phyloP scores from a whole-genome alignment of 2,113 vertebrate genomes.

The Varanus salvator region DNA sequence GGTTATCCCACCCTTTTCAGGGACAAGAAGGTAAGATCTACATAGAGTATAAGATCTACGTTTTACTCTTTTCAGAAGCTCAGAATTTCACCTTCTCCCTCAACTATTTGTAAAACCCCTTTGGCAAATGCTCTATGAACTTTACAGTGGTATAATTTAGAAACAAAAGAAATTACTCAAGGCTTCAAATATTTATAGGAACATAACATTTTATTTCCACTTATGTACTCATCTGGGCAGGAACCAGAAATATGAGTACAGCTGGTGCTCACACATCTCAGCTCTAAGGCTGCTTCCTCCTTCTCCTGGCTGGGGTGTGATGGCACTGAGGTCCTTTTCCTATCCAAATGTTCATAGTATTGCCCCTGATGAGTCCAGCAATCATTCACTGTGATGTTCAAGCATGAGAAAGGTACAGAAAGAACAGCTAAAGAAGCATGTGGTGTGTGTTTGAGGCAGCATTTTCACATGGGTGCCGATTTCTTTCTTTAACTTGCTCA shows the following conservation, averaged over 20 bases:
- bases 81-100: constrained; percentile 29
- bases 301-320: no score
- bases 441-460: no score
- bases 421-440: no score
- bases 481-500: no score
- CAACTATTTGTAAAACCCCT: constrained; percentile 20
- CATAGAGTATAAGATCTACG: background rate
- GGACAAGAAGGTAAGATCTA: constrained; percentile 45
- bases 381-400: no score
- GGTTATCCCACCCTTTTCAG: constrained; percentile 56
- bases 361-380: no score
- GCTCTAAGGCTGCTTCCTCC: background rate
- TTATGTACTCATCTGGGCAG: background rate
- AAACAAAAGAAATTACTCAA: background rate
- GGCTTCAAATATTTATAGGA: constrained; percentile 16
- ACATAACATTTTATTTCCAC: background rate
- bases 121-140: constrained; percentile 34
- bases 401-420: no score
- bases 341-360: no score
- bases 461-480: no score
- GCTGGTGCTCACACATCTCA: background rate
- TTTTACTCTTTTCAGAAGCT: constrained; percentile 49
- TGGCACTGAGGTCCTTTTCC: no score
- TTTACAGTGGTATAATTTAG: constrained; percentile 31
- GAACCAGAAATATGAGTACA: background rate